Base-by-base conservation (phyloP, 1,140 invertebrate genomes). In the Cherax destructor region DNA sequence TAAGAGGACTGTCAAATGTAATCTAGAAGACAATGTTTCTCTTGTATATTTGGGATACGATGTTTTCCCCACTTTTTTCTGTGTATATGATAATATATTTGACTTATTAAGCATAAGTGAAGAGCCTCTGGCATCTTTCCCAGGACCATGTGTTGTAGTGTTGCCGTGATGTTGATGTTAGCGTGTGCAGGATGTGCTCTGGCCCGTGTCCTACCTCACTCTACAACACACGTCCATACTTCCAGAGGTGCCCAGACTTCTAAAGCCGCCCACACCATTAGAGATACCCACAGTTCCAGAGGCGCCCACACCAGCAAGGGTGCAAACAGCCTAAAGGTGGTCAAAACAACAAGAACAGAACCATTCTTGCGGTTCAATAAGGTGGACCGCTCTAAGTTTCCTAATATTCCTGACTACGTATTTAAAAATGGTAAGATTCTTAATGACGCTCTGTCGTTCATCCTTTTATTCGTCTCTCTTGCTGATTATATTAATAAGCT, bases 321-420 rank as follows among this genome's bases (percentile, higher is more conserved):
- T n/a, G 24, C 24, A 24, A 10, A 11, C 69, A 74, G 3, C 69
- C 69, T 74, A 7, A 74, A 65, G 18, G 61, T 21, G 61, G 61
- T 18, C 61, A 65, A 21, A 21, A 21, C 18, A 65, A 5, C 13
- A 65, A 11, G 24, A 30, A 74, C 24, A 7, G 69, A 74, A 11
- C 69, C 69, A 9, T 30, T 4, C n/a, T 30, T 74, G 24, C n/a
- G 24, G 69, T n/a, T 74, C 11, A 30, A 9, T 24, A n/a, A 74
- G 7, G 69, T 74, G 69, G 24, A 74, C 69, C 1, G 69, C 6
- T 9, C 7, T 1, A 24, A 74, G 6, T 74, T 30, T 30, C 69
- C 69, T 7, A 30, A 74, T 11, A 30, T 74, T 74, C n/a, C 69
- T 74, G 69, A 74, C 69, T 74, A 74, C n/a, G n/a, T 74, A n/a